Conservation (phyloP, 2,888 invertebrate genomes). For the Biston stratarius region DNA sequence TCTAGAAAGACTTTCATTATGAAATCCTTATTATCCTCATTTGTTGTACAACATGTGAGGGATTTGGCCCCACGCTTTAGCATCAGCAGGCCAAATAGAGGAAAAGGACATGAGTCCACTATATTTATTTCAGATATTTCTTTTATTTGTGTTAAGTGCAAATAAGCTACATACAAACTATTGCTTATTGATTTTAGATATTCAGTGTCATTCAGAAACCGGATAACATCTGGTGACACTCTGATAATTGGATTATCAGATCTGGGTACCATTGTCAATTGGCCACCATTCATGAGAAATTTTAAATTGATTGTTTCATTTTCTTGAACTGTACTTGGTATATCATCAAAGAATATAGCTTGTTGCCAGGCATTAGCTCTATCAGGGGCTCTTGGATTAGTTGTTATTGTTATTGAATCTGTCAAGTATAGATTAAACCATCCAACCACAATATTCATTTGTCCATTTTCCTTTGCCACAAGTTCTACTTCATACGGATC, state of each 20-base stretch:
- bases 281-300: conserved; percentile 72
- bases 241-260: conserved; percentile 55
- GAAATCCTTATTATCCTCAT: conserved; percentile 69
- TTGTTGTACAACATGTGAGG: conserved; percentile 77
- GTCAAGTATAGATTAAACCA: conserved; percentile 92
- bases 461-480: conserved; percentile 76
- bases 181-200: conserved; percentile 72
- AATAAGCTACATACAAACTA: conserved; percentile 67
- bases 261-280: conserved; percentile 64
- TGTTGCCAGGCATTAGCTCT: conserved; percentile 91
- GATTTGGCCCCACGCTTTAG: conserved; percentile 79
- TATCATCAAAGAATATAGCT: conserved; percentile 88
- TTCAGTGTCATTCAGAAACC: conserved; percentile 78
- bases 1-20: conserved; percentile 71
- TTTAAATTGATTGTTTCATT: conserved; percentile 64
- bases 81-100: conserved; percentile 87
- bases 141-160: conserved; percentile 71
- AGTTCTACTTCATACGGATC: conserved; percentile 72
- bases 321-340: conserved; percentile 64
- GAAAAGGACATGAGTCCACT: conserved; percentile 88
- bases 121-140: conserved; percentile 69
- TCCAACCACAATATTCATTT: conserved; percentile 88
- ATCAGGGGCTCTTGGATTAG: conserved; percentile 83
- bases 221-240: conserved; percentile 67
- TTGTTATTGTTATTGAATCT: conserved; percentile 87